Conservation (phyloP, 1,140 invertebrate genomes). For the Drosophila murphyi region DNA sequence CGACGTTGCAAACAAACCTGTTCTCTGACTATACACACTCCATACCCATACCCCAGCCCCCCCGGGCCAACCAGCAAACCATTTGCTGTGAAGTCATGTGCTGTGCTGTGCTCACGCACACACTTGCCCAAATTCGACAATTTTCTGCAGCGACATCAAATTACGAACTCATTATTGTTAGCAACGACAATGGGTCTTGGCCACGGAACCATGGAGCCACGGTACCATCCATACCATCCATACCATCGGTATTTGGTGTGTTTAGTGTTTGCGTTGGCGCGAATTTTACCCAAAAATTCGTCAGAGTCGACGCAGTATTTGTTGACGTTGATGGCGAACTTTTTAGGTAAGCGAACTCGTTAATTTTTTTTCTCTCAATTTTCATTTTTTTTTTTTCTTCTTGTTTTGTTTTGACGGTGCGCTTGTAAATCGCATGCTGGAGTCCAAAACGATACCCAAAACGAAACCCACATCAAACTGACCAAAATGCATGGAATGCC, state of each 20-base stretch:
- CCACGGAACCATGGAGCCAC: neutral
- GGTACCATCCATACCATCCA: neutral
- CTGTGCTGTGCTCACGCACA: slow-evolving; percentile 17
- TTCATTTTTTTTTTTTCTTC: slow-evolving; percentile 3
- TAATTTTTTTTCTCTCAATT: slow-evolving; percentile 5
- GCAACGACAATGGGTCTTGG: slow-evolving; percentile 60
- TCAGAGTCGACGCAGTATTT: slow-evolving; percentile 50
- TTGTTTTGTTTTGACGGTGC: slow-evolving; percentile 29
- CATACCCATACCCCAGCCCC: neutral
- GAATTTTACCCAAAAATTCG: slow-evolving; percentile 70
- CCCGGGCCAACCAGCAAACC: neutral
- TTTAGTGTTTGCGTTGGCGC: slow-evolving; percentile 50
- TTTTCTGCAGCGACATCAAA: slow-evolving; percentile 79
- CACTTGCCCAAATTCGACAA: slow-evolving; percentile 54
- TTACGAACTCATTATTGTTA: slow-evolving; percentile 82
- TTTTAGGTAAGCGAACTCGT: slow-evolving; percentile 18
- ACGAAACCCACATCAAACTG: slow-evolving; percentile 83
- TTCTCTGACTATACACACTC: neutral
- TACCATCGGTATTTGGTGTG: neutral
- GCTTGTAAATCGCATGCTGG: slow-evolving; percentile 53
- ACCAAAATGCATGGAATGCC: slow-evolving; percentile 83
- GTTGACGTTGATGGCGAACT: slow-evolving; percentile 70
- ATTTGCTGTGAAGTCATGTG: slow-evolving; percentile 27
- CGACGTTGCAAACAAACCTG: slow-evolving; percentile 58
- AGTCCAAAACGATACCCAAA: slow-evolving; percentile 61